phyloP scores from a whole-genome alignment of 1,140 invertebrate species.

The Aporrectodea caliginosa region DNA sequence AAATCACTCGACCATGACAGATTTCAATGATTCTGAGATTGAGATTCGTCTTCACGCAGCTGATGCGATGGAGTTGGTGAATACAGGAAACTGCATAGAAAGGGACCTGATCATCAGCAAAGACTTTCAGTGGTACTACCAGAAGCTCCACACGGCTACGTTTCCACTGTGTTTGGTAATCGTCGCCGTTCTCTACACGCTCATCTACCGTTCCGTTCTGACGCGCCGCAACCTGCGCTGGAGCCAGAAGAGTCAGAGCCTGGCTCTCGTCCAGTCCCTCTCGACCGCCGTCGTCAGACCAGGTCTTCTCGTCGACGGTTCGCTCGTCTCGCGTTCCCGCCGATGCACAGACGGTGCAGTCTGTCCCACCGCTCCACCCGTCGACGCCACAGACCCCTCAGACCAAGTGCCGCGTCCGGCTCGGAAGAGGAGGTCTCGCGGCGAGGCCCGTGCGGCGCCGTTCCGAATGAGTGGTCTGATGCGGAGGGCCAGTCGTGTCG shows the following conservation, averaged over 20 bases:
- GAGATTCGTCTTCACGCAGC: not conserved
- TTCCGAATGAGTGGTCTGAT: not conserved
- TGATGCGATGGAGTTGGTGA: not conserved
- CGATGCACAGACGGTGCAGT: not conserved
- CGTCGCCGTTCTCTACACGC: conserved; percentile 33
- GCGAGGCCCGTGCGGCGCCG: no score
- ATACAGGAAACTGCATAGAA: not conserved
- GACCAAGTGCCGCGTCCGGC: no score
- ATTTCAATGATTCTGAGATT: no score
- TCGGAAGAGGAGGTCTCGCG: not conserved
- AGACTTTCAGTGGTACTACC: conserved; percentile 29
- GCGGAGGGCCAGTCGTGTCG: not conserved
- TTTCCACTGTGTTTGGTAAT: conserved; percentile 31
- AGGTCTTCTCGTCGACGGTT: not conserved
- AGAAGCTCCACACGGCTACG: conserved; percentile 28
- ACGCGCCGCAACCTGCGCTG: conserved; percentile 21
- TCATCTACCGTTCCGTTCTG: conserved; percentile 34
- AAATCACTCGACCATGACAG: not conserved
- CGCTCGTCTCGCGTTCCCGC: not conserved
- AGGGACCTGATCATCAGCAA: conserved; percentile 24
- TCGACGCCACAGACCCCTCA: not conserved
- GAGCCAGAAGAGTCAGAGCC: conserved; percentile 29
- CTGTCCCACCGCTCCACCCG: not conserved
- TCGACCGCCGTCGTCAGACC: not conserved
- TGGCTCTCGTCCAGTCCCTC: conserved; percentile 14